Evolutionary conservation across 2,888 invertebrate genomes (phyloP), one percentile per base, ranked within the genome.

Genomic region (Ornithoptera priamus): DNA sequence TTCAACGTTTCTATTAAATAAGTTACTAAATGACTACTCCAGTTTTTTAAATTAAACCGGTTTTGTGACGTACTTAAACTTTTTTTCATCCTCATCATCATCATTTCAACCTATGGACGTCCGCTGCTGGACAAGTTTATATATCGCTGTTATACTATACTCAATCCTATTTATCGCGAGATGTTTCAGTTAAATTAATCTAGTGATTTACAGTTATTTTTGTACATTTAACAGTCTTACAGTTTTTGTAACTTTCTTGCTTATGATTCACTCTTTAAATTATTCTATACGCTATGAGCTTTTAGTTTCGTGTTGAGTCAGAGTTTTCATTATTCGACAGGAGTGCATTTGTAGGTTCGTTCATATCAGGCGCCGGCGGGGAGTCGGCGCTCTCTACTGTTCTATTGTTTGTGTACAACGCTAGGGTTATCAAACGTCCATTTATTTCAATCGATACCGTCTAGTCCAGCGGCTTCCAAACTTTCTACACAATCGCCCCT

Each of bases 301-400:
- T 67, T 72, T 64, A 71, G 67, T 70, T 64, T 36, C 62, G 46
- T 68, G 71, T 65, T 72, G 74, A 75, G 71, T 72, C 74, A 71
- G 70, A 65, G 69, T 66, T 74, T 76, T 76, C 75, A 76, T 81
- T 81, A 80, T 77, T 80, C 75, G 74, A 78, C 73, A 75, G 74
- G 75, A 79, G 80, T 81, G 82, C 81, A 79, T 80, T 81, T 79
- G 74, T 76, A 76, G 79, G 78, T 76, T 72, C 77, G 74, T 79
- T 78, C 79, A 76, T 81, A 83, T 78, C 79, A 75, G 77, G 70
- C 76, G 74, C 50, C 71, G 69, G 63, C 62, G 46, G 70, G 30
- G 24, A 73, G 75, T 66, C 72, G 76, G 67, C 69, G 77, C 75
- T 73, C 75, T 74, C 75, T 75, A 75, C 72, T 67, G 58, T 67